phyloP scores from a whole-genome alignment of 1,140 invertebrate genomes.

The Anthonomus grandis region DNA sequence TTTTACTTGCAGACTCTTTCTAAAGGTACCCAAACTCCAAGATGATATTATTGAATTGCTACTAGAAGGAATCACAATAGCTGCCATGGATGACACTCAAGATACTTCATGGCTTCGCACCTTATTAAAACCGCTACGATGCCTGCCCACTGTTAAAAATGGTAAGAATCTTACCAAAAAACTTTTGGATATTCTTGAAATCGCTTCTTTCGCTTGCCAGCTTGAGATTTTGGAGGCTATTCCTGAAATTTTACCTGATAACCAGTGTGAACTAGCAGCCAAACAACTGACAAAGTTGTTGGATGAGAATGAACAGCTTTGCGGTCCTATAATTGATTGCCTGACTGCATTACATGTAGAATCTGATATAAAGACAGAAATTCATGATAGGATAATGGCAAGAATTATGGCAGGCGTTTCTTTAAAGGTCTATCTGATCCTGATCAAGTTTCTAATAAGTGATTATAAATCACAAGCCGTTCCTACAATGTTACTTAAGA shows the following conservation, averaged over 20 bases:
- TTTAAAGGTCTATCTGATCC: slow-evolving; percentile 37
- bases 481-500: slow-evolving; percentile 27
- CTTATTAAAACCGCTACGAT: slow-evolving; percentile 38
- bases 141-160: slow-evolving; percentile 40
- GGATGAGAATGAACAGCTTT: slow-evolving; percentile 35
- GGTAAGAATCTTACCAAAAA: slow-evolving; percentile 28
- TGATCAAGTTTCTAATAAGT: slow-evolving; percentile 40
- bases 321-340: slow-evolving; percentile 41
- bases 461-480: slow-evolving; percentile 29
- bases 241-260: slow-evolving; percentile 43
- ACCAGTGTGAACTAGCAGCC: slow-evolving; percentile 33
- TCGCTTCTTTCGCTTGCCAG: slow-evolving; percentile 36
- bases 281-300: slow-evolving; percentile 37
- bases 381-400: slow-evolving; percentile 38
- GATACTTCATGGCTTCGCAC: slow-evolving; percentile 34
- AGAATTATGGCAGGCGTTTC: slow-evolving; percentile 28
- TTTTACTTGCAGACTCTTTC: slow-evolving; percentile 42
- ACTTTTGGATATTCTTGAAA: slow-evolving; percentile 42
- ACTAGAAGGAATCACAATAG: slow-evolving; percentile 45
- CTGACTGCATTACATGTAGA: slow-evolving; percentile 40
- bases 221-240: slow-evolving; percentile 44
- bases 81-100: slow-evolving; percentile 22
- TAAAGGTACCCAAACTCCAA: slow-evolving; percentile 49
- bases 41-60: slow-evolving; percentile 48
- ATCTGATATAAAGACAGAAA: slow-evolving; percentile 24